Percentiles rank a stretch among this genome's conserved stretches.
Conservation (phyloP, 2,113 vertebrate genomes). For the Cryptoleucopteryx plumbea region DNA sequence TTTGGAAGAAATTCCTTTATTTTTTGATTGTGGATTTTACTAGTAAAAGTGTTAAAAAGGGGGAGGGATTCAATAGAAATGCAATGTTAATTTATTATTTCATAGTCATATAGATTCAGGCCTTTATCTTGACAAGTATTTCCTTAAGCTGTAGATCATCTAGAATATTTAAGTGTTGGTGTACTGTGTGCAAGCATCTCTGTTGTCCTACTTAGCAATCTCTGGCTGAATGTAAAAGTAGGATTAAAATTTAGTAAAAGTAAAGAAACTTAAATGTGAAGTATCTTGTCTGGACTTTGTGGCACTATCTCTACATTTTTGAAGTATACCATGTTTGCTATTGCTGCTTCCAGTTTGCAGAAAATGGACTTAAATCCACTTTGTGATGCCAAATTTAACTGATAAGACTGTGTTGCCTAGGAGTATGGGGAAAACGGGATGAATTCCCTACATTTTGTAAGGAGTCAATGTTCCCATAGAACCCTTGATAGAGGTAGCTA, state of each 20-base stretch:
- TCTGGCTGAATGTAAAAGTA: not conserved
- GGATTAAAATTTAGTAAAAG: not conserved
- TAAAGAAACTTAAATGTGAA: not conserved
- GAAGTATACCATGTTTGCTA: not conserved
- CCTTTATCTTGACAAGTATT: not conserved
- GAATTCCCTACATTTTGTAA: not conserved
- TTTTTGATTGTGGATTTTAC: not conserved
- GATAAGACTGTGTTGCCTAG: not conserved
- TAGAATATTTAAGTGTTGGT: not conserved
- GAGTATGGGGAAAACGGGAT: rapidly evolving
- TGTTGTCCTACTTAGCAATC: not conserved
- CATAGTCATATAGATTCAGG: not conserved
- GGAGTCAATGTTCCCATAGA: not conserved
- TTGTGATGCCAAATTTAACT: not conserved
- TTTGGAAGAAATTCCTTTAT: not conserved
- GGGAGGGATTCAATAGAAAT: not conserved
- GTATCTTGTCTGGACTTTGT: not conserved
- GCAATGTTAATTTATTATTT: not conserved
- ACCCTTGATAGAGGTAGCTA: not conserved
- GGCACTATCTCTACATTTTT: not conserved
- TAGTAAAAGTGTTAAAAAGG: not conserved
- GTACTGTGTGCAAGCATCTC: not conserved
- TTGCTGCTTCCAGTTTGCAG: not conserved
- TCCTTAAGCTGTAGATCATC: not conserved
- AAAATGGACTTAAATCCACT: not conserved